Evolutionary conservation across 2,888 invertebrate species (phyloP).

Genomic region (Drosophila paranaensis): DNA sequence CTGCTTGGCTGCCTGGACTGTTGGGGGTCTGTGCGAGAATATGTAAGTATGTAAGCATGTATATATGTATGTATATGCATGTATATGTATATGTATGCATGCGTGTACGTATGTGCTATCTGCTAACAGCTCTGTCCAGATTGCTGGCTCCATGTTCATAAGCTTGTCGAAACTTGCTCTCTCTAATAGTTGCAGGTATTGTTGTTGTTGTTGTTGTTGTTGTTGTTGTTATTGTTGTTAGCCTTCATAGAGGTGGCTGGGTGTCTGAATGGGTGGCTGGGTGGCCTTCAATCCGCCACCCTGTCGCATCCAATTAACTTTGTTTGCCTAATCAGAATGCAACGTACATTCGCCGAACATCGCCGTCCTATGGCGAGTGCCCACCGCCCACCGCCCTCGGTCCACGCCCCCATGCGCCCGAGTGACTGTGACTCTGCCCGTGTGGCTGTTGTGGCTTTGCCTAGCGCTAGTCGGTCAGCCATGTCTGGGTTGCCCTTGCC

Average conservation of each 20-base stretch:
- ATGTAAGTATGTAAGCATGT: neutral
- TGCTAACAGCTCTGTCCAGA: slow-evolving; percentile 23
- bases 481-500: slow-evolving; percentile 46
- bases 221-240: slow-evolving; percentile 22
- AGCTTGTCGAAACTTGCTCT: slow-evolving; percentile 31
- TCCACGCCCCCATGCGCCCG: too few species aligned
- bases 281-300: slow-evolving; percentile 46
- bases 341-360: slow-evolving; percentile 41
- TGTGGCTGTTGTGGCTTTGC: slow-evolving; percentile 6
- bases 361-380: slow-evolving; percentile 10
- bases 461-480: slow-evolving; percentile 41
- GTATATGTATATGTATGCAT: neutral
- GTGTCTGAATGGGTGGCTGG: slow-evolving; percentile 24
- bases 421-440: neutral
- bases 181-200: slow-evolving; percentile 31
- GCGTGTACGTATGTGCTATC: neutral
- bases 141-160: slow-evolving; percentile 23
- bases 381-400: neutral
- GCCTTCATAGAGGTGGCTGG: slow-evolving; percentile 28
- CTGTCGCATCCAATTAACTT: slow-evolving; percentile 75
- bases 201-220: slow-evolving; percentile 3
- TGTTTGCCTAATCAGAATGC: slow-evolving; percentile 78
- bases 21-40: neutral
- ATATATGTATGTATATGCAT: neutral
- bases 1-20: too few species aligned